Evolutionary conservation across 2,888 invertebrate genomes (phyloP).

Genomic region (Cyclophora albipunctata): DNA sequence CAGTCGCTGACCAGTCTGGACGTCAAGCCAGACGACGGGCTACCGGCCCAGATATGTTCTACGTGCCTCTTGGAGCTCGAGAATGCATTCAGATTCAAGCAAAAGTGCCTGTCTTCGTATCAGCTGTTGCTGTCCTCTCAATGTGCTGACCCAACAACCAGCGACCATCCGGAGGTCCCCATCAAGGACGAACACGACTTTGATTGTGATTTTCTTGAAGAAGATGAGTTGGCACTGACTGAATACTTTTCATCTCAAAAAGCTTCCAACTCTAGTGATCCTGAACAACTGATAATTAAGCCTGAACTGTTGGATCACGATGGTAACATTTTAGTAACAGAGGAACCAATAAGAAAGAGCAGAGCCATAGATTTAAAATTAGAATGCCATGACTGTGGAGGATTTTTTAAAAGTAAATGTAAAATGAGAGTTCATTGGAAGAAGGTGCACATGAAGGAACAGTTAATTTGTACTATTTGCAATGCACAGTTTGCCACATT

Average conservation of each 20-base stretch:
- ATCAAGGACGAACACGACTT: conserved; percentile 8
- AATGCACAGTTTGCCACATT: conserved; percentile 36
- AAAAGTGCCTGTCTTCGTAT: conserved; percentile 48
- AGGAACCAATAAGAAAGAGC: conserved; percentile 13
- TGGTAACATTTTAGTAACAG: background rate
- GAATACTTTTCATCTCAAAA: background rate
- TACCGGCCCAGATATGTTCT: conserved; percentile 52
- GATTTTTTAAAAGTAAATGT: conserved; percentile 33
- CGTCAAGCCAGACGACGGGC: conserved; percentile 43
- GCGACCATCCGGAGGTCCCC: conserved; percentile 10
- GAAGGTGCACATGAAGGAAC: conserved; percentile 23
- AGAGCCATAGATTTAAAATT: conserved; percentile 17
- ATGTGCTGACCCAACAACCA: conserved; percentile 6
- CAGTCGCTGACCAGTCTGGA: conserved; percentile 42
- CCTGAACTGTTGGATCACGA: background rate
- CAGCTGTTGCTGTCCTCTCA: conserved; percentile 25
- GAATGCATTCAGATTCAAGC: conserved; percentile 44
- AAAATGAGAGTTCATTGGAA: conserved; percentile 40
- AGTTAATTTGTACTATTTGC: conserved; percentile 28
- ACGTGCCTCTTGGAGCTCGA: conserved; percentile 48
- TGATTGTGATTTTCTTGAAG: conserved; percentile 2
- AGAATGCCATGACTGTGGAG: conserved; percentile 30
- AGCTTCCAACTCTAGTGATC: background rate
- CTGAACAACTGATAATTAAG: background rate
- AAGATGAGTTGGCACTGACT: background rate